Evolutionary conservation across 1,140 invertebrate species (phyloP), one percentile per base, ranked within the genome.

Genomic region (Drosophila sp.): DNA sequence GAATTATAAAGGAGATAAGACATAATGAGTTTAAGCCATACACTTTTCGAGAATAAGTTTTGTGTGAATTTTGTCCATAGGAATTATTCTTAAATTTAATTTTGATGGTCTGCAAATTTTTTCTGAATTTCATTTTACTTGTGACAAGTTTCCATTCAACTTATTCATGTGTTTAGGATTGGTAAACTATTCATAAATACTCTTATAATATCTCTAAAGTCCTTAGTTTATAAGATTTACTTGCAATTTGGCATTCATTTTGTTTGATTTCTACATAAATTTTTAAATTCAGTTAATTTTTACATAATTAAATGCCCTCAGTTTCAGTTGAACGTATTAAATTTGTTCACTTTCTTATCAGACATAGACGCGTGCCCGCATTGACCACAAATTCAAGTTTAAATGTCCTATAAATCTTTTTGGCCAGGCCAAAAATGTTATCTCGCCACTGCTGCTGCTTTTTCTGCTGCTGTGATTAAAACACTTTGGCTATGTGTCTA

Each of bases 391-490:
- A 71, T 66, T 82, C 67, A 79, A 72, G 83, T 82, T 72, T 63
- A 76, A 82, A 70, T 71, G 72, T 73, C 83, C 41, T 67, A 86
- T 86, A 79, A 86, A 87, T 87, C 79, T 73, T 58, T 3, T 79
- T 58, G 63, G 67, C 66, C 47, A 32, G 29, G 65, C 56, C 50
- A 41, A 61, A 80, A 76, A 60, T 69, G 79, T 86, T 87, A 86
- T 86, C 71, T 50, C 2, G 3, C 23, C 44, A 25, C 17, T 40
- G 10, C 41, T 44, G 35, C 35, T 35, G 35, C 35, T 7, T 7
- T 10, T 35, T 65, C 62, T 33, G 54, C 8, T 30, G 6, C 33
- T 60, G 67, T 70, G 66, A 78, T 70, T 67, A 70, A 56, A 85
- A 65, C 67, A 75, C 63, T 63, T 72, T 86, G 74, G 76, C 72